Base-by-base conservation (phyloP, 2,797 vertebrate genomes). In the Arrhamphus sclerolepis region DNA sequence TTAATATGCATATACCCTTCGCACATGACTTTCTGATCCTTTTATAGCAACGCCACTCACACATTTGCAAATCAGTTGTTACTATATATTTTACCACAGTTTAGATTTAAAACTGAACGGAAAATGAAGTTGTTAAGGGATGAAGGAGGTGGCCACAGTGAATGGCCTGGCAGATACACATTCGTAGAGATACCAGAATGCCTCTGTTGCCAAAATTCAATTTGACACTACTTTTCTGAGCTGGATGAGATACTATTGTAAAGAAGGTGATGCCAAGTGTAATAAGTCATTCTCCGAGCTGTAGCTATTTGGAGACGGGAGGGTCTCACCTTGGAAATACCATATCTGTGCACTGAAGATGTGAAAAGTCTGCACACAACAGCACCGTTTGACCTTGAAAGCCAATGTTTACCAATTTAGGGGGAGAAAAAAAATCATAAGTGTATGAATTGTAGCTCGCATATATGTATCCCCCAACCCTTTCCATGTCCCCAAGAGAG, bases 21-120 rank as follows among this genome's bases (percentile, higher is more conserved):
- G 16, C 87, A 84, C 84, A 82, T 52, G 49, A 76, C 81, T 81
- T 77, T 64, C 72, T 83, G 80, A 63, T 89, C 83, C 71, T 87
- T 87, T 88, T 86, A 92, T 94, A 92, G 88, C 88, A 91, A 86
- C 75, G 75, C 85, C 75, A 89, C 83, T 74, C 56, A 86, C 87
- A 92, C 89, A 84, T 94, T 94, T 91, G 89, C 90, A 89, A 89
- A 83, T 89, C 84, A 90, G 87, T 90, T 91, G 56, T 87, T 90
- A 89, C 75, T 88, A 81, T 86, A 89, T 91, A 72, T 83, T 92
- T 92, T 92, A 86, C 93, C 74, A 67, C 86, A 85, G 81, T 93
- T 77, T 91, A 89, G 72, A 91, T 91, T 82, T 64, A 56, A 78
- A 88, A 66, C 51, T 58, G 66, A 59, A 65, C 34, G 77, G 56